Conservation (phyloP, 2,888 invertebrate genomes). For the Parnassius smintheus region DNA sequence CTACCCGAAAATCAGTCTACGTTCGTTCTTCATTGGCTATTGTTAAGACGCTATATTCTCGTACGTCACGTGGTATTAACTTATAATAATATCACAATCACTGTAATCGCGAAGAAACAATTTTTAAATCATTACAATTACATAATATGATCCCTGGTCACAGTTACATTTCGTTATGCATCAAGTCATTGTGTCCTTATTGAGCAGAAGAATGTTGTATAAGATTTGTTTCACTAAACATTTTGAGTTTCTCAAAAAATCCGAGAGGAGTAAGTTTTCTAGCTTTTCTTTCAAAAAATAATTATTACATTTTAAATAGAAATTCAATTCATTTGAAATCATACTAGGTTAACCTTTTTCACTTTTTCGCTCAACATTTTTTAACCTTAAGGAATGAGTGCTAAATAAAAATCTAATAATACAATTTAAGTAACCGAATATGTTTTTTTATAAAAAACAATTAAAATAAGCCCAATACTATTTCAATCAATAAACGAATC, state of each 20-base stretch:
- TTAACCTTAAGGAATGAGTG: constrained; percentile 16
- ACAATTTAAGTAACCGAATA: constrained; percentile 10
- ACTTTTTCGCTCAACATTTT: constrained; percentile 9
- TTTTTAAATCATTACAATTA: constrained; percentile 23
- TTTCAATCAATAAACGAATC: no score
- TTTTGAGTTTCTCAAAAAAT: no score
- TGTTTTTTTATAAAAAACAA: no score
- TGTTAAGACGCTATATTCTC: constrained; percentile 50
- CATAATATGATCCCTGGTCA: constrained; percentile 19
- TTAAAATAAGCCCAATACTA: no score
- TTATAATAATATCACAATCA: constrained; percentile 79
- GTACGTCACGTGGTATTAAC: constrained; percentile 50
- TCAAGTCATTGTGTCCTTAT: constrained; percentile 26
- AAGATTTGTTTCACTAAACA: no score
- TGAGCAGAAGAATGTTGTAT: constrained; percentile 15
- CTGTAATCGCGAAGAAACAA: constrained; percentile 52
- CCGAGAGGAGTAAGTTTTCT: no score
- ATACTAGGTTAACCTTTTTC: background rate
- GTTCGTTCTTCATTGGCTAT: constrained; percentile 66
- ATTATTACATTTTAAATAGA: no score
- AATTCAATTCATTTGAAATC: background rate
- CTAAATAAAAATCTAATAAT: constrained; percentile 14
- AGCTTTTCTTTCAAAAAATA: no score
- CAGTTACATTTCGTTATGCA: constrained; percentile 10
- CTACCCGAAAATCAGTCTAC: constrained; percentile 80